phyloP scores from a whole-genome alignment of 2,888 invertebrate genomes.

The Tetheella fluctuosa region DNA sequence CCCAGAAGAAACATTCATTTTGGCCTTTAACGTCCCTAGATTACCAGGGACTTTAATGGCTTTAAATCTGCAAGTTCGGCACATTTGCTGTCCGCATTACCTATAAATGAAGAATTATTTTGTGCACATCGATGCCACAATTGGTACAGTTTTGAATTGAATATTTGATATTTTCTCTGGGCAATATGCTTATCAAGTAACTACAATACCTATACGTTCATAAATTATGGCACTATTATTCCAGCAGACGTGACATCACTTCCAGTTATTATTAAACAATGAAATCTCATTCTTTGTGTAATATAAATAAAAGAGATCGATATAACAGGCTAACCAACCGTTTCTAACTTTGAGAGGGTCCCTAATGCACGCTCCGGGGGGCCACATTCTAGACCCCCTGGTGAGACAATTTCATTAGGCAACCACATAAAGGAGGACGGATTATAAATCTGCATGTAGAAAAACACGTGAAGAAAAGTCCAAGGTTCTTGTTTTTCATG shows the following conservation, averaged over 20 bases:
- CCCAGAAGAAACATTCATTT: no score
- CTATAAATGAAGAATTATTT: no score
- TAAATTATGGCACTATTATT: not conserved
- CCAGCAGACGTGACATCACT: not conserved
- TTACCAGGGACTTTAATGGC: no score
- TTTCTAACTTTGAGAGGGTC: slow-evolving; percentile 32
- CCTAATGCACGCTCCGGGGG: slow-evolving; percentile 43
- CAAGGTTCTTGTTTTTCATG: not conserved
- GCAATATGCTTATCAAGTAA: no score
- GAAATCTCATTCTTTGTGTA: not conserved
- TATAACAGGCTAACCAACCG: slow-evolving; percentile 39
- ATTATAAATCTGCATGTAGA: slow-evolving; percentile 26
- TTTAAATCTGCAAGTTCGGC: no score
- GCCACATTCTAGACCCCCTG: slow-evolving; percentile 29
- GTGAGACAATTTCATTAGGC: slow-evolving; percentile 40
- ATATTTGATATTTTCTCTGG: no score
- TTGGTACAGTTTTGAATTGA: no score
- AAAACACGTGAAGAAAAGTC: not conserved
- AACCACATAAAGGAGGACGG: slow-evolving; percentile 22
- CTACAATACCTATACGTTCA: no score
- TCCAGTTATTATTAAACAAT: not conserved
- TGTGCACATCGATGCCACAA: no score
- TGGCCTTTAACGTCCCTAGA: no score
- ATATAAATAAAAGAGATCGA: slow-evolving; percentile 12
- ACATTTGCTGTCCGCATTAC: no score